Percentiles rank a stretch among this genome's conserved stretches.
Evolutionary conservation across 2,113 vertebrate species (phyloP).

Genomic region (Burhinus oedicnemus): DNA sequence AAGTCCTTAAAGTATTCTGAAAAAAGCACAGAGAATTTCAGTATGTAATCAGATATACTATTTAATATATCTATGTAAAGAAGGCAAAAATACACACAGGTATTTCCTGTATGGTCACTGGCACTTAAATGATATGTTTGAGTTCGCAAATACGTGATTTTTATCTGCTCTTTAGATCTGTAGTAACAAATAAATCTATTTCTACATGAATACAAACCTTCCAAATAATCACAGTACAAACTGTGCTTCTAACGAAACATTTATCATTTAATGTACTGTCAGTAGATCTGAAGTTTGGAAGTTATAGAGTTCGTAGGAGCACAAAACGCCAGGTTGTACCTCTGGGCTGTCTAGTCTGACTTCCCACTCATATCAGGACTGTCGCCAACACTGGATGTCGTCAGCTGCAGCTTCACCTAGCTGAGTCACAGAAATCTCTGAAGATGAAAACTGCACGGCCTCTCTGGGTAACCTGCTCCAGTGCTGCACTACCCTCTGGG

Average conservation of each 20-base stretch:
- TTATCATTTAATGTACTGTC: not conserved
- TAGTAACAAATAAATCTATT: not conserved
- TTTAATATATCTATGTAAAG: not conserved
- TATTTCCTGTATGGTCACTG: not conserved
- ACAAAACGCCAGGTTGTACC: not conserved
- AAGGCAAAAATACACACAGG: not conserved
- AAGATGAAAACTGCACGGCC: not conserved
- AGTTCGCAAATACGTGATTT: not conserved
- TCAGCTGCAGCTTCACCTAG: not conserved
- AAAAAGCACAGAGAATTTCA: not conserved
- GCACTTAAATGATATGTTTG: not conserved
- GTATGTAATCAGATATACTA: not conserved
- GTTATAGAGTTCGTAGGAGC: not conserved
- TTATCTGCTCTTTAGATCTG: not conserved
- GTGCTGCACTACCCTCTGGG: not conserved
- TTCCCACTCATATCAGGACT: not conserved
- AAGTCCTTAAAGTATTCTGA: not conserved
- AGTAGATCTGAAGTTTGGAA: not conserved
- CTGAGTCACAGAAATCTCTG: not conserved
- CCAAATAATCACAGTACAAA: not conserved
- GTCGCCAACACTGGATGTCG: accelerated
- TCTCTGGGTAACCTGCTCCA: not conserved
- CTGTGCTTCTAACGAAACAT: not conserved
- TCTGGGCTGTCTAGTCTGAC: not conserved
- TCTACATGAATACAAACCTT: not conserved